Conservation (phyloP, 2,113 vertebrate species). For the Axis porcinus region DNA sequence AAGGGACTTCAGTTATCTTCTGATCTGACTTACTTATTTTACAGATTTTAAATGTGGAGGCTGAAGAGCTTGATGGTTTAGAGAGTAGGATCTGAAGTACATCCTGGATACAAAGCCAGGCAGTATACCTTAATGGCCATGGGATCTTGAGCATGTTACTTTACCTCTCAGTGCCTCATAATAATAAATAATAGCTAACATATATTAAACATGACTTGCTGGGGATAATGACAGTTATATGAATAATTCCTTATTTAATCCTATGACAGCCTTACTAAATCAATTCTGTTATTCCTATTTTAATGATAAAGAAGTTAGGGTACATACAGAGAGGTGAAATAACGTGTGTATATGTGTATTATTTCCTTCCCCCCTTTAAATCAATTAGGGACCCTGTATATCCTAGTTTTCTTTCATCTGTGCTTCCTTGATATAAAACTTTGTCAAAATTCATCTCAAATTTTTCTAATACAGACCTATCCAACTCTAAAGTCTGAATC, state of each 20-base stretch:
- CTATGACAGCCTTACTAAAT: neutral
- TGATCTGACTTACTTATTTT: neutral
- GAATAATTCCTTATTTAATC: constrained; percentile 6
- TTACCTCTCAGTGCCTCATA: neutral
- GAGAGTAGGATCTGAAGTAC: neutral
- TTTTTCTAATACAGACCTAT: neutral
- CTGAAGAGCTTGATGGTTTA: neutral
- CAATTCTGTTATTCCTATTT: neutral
- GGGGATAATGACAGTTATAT: neutral
- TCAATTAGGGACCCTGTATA: neutral
- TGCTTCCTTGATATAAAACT: neutral
- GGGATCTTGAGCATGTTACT: neutral
- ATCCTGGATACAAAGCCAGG: neutral
- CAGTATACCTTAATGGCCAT: neutral
- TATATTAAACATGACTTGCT: neutral
- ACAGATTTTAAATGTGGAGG: neutral
- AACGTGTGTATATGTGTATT: neutral
- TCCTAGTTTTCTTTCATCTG: constrained; percentile 3
- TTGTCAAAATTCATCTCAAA: constrained; percentile 12
- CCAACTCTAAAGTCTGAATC: neutral
- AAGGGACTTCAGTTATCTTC: neutral
- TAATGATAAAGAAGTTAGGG: neutral
- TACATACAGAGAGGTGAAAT: neutral
- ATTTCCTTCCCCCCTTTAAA: neutral
- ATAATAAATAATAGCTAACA: neutral